Percentiles rank a stretch among this genome's conserved stretches.
These are phyloP conservation scores for Siniperca chuatsi DNA, from an alignment of 2,113 vertebrate genomes.

Conservation along the genomic window DNA sequence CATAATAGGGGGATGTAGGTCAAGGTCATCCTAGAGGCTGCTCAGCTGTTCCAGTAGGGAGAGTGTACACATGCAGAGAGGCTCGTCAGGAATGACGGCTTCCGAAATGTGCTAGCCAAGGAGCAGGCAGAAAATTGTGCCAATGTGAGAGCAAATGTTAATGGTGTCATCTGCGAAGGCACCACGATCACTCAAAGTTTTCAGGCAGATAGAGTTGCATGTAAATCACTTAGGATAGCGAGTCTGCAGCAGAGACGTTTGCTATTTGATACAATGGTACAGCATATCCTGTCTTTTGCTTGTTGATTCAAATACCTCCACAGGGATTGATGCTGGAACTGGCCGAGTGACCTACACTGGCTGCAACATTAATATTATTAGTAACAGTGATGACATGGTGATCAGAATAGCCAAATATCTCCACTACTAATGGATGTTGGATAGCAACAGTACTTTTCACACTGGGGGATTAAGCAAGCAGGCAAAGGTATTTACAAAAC, in stretches of 20 bases:
- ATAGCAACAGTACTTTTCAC: constrained; percentile 31
- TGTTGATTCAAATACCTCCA: constrained; percentile 45
- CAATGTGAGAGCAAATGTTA: constrained; percentile 26
- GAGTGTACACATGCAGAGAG: neutral
- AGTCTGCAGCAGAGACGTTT: constrained; percentile 37
- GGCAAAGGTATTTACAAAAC: constrained; percentile 26
- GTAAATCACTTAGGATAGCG: constrained; percentile 45
- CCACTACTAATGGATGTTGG: constrained; percentile 6
- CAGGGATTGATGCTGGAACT: neutral
- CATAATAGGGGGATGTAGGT: constrained; percentile 10
- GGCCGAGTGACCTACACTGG: neutral
- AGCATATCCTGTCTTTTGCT: neutral
- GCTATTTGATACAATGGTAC: constrained; percentile 35
- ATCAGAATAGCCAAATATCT: constrained; percentile 31
- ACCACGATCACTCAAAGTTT: neutral
- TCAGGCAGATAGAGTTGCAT: constrained; percentile 56
- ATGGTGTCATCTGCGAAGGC: constrained; percentile 1
- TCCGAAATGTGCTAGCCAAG: constrained; percentile 39
- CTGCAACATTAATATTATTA: constrained; percentile 26
- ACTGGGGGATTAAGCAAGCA: neutral
- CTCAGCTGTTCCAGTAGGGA: constrained; percentile 59
- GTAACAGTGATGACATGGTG: constrained; percentile 24
- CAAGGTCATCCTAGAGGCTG: constrained; percentile 29
- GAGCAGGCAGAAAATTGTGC: neutral
- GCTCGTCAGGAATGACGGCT: constrained; percentile 27